A percentile compares a stretch with the other conserved stretches of the same genome.
phyloP scores from a whole-genome alignment of 35 echinoderm and acorn worm species.

The Acanthaster planci region DNA sequence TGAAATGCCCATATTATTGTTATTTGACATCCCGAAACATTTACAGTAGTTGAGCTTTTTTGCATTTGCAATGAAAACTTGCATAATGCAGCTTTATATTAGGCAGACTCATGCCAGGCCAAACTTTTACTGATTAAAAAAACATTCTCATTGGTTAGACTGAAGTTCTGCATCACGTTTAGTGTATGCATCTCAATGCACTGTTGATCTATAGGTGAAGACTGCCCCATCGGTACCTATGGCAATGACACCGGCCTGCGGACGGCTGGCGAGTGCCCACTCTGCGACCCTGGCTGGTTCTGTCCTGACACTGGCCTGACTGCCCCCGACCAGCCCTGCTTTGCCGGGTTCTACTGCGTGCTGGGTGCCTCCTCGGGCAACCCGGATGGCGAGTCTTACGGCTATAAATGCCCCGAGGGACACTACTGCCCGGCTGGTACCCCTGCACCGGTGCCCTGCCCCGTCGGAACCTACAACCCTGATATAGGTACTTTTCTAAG shows the following conservation, averaged over 20 bases:
- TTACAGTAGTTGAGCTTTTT: too few species aligned
- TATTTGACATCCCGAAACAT: too few species aligned
- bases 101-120: too few species aligned
- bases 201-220: conserved; percentile 52
- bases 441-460: conserved; percentile 68
- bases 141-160: too few species aligned
- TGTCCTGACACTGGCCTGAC: conserved; percentile 66
- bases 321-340: conserved; percentile 63
- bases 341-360: conserved; percentile 83
- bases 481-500: conserved; percentile 69
- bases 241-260: conserved; percentile 89
- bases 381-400: conserved; percentile 74
- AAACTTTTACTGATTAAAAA: too few species aligned
- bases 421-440: conserved; percentile 86
- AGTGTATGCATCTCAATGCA: too few species aligned
- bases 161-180: too few species aligned
- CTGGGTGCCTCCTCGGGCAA: conserved; percentile 72
- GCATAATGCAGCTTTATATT: too few species aligned
- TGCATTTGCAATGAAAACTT: too few species aligned
- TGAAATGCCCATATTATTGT: too few species aligned
- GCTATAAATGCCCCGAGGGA: conserved; percentile 83
- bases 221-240: conserved; percentile 87
- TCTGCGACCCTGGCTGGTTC: conserved; percentile 87
- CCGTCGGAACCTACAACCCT: conserved; percentile 83
- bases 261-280: conserved; percentile 66